Evolutionary conservation across 2,113 vertebrate species (phyloP), one percentile per base, ranked within the genome.

Genomic region (Chaetops frenatus): DNA sequence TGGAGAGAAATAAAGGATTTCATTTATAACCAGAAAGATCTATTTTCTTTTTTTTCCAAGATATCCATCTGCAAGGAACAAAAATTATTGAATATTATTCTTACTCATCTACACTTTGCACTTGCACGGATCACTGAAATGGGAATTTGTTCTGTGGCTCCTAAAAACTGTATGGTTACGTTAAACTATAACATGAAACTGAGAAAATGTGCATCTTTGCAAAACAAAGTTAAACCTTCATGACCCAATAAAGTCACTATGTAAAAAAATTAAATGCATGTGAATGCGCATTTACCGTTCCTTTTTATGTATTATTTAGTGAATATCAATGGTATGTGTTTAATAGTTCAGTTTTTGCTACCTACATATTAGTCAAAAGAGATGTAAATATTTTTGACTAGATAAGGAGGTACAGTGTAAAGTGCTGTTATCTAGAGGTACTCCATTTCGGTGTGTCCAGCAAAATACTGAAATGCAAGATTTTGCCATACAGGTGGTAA

Each of bases 341-440:
- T 97, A 96, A 98, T 98, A 98, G 97, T 97, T 98, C 96, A 91
- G 96, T 98, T 99, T 98, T 98, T 98, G 97, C 98, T 98, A 98
- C 97, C 97, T 98, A 98, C 97, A 98, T 97, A 88, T 98, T 98
- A 98, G 97, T 96, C 97, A 97, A 97, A 97, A 97, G 97, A 98
- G 97, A 92, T 99, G 98, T 98, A 99, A 97, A 98, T 99, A 98
- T 94, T 98, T 98, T 97, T 98, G 96, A 96, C 98, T 98, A 97
- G 96, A 95, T 97, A 97, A 98, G 96, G 91, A 98, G 96, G 96
- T 97, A 96, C 97, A 97, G 96, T 96, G 95, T 98, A 98, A 98
- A 98, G 96, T 97, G 97, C 95, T 97, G 89, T 89, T 97, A 96
- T 97, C 96, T 96, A 98, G 97, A 98, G 97, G 96, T 97, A 97